phyloP scores from a whole-genome alignment of 1,140 invertebrate species.

The Laupala kohalensis region DNA sequence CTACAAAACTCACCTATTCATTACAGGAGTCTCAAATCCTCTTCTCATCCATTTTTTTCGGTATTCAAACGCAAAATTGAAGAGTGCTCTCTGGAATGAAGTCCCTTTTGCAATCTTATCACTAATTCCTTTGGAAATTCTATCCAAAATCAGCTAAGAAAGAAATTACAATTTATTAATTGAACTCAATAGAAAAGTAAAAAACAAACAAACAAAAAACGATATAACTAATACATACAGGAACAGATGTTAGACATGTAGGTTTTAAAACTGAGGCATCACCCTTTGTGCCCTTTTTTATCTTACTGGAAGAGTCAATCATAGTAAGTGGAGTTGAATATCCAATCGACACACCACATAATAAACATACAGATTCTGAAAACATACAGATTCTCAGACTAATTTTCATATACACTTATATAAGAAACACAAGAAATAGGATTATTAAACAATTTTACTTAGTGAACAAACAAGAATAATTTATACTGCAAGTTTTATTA shows the following conservation, averaged over 20 bases:
- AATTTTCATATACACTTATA: background rate
- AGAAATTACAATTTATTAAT: background rate
- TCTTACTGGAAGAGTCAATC: constrained; percentile 90
- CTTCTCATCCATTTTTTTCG: constrained; percentile 72
- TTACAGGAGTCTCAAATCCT: constrained; percentile 70
- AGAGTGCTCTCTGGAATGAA: constrained; percentile 59
- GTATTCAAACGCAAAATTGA: constrained; percentile 86
- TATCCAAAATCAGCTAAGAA: constrained; percentile 47
- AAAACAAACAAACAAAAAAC: background rate
- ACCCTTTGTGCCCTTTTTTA: constrained; percentile 80
- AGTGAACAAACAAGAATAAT: background rate
- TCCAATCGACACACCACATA: constrained; percentile 79
- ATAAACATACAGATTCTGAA: constrained; percentile 39
- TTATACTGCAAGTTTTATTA: no score
- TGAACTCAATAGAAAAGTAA: background rate
- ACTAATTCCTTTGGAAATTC: constrained; percentile 89
- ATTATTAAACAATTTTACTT: background rate
- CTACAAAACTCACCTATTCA: constrained; percentile 44
- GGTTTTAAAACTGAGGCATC: constrained; percentile 84
- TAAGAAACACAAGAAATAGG: background rate
- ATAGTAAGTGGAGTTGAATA: constrained; percentile 92
- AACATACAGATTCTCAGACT: background rate
- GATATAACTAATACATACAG: constrained; percentile 42
- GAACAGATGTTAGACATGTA: constrained; percentile 89
- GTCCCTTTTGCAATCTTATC: constrained; percentile 75